Evolutionary conservation across 2,113 vertebrate species (phyloP).

Genomic region (Edolisoma coerulescens): DNA sequence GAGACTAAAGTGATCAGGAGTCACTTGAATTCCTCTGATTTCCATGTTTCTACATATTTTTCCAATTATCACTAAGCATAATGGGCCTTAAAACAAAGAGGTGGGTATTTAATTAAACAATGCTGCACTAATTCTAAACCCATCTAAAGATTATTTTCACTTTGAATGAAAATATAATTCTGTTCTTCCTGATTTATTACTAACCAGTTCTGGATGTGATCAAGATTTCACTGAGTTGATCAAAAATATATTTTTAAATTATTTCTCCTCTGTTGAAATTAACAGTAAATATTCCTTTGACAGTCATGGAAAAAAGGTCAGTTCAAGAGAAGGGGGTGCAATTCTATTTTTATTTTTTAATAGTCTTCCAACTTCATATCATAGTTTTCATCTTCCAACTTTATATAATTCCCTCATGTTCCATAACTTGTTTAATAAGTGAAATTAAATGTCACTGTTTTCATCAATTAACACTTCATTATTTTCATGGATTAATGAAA

Average conservation of each 20-base stretch:
- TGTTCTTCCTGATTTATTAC: background rate
- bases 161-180: background rate
- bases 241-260: background rate
- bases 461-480: background rate
- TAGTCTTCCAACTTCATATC: background rate
- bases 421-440: background rate
- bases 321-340: background rate
- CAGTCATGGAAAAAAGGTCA: background rate
- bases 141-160: background rate
- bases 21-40: background rate
- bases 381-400: background rate
- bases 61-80: background rate
- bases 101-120: accelerated
- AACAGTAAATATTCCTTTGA: background rate
- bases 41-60: background rate
- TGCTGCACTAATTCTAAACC: background rate
- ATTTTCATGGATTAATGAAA: background rate
- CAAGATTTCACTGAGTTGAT: background rate
- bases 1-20: background rate
- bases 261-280: background rate
- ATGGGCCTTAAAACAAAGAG: background rate
- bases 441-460: background rate
- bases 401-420: background rate
- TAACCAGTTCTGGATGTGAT: background rate
- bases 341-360: background rate